Base-by-base conservation (phyloP, 2,797 vertebrate species). In the Propithecus perrieri region DNA sequence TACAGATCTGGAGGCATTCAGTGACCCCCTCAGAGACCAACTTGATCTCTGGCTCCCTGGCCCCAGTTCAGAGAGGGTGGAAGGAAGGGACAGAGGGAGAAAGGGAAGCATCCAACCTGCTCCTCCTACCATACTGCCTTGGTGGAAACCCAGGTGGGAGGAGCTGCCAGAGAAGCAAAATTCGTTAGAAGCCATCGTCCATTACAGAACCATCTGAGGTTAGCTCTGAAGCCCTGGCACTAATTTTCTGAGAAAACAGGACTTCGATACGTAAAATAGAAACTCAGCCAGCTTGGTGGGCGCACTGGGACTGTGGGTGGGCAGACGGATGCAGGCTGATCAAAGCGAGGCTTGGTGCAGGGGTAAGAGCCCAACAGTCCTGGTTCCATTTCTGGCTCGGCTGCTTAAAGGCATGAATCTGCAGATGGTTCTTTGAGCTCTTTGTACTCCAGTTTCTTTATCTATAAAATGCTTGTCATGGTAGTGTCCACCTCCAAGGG, bases 101-200 rank as follows among this genome's bases (percentile, higher is more conserved):
- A 28, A 96, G 43, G 33, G 15, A 59, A 33, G 53, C 33, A 43
- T 59, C 96, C 41, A 7, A 12, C 33, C 74, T 74, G 46, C 22
- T 78, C 74, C 57, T 65, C 74, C 72, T 53, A 38, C 30, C 53
- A 7, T 38, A 59, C 78, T 38, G n/a, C 41, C 35, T 78, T 74
- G 57, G 74, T 87, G 91, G 75, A 79, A 91, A 69, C 89, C 94
- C 89, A 90, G 75, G 65, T 30, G 69, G 59, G 61, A 89, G 88
- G 85, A 90, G 24, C 43, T 76, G 61, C 76, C 43, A n/a, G 76
- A 74, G 94, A 96, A 85, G 61, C 89, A 91, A 79, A 97, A 69
- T 41, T 35, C 75, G 71, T 92, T 71, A 38, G 83, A 96, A 97
- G 92, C 30, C 95, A 38, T 18, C 84, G 57, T 92, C 90, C 83